These are phyloP conservation scores for Sylvia borin DNA, from an alignment of 2,797 vertebrate genomes.

Conservation along the genomic window DNA sequence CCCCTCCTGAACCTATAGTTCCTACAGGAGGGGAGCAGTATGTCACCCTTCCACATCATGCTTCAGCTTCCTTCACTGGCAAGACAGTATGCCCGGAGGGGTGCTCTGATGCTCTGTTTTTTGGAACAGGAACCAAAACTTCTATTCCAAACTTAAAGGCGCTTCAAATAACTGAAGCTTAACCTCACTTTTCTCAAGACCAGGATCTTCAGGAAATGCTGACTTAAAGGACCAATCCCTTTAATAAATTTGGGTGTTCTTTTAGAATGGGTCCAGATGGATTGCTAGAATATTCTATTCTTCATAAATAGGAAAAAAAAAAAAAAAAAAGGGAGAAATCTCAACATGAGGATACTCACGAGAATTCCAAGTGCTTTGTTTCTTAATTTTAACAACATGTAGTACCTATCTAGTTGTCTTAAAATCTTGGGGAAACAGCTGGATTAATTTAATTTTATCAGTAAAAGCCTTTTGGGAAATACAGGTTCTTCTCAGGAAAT, in stretches of 20 bases:
- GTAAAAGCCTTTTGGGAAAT: background rate
- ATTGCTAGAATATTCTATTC: background rate
- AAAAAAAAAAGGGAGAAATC: background rate
- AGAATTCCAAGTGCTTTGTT: background rate
- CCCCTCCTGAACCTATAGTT: background rate
- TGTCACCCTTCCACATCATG: background rate
- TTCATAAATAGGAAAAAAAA: background rate
- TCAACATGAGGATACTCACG: background rate
- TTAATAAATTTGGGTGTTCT: background rate
- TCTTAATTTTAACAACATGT: background rate
- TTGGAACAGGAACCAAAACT: background rate
- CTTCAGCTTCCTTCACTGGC: background rate
- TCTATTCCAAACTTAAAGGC: background rate
- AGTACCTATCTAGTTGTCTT: background rate
- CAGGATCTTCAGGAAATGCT: background rate
- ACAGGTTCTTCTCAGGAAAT: background rate
- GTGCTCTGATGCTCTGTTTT: background rate
- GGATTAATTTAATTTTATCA: background rate
- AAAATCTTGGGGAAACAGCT: background rate
- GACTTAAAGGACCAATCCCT: background rate
- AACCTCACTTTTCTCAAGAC: background rate
- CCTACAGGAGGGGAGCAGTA: fast-evolving
- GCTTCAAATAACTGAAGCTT: background rate
- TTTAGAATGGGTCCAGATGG: background rate
- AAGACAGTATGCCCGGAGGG: background rate